phyloP scores from a whole-genome alignment of 2,888 invertebrate species.

The Calameuta filiformis region DNA sequence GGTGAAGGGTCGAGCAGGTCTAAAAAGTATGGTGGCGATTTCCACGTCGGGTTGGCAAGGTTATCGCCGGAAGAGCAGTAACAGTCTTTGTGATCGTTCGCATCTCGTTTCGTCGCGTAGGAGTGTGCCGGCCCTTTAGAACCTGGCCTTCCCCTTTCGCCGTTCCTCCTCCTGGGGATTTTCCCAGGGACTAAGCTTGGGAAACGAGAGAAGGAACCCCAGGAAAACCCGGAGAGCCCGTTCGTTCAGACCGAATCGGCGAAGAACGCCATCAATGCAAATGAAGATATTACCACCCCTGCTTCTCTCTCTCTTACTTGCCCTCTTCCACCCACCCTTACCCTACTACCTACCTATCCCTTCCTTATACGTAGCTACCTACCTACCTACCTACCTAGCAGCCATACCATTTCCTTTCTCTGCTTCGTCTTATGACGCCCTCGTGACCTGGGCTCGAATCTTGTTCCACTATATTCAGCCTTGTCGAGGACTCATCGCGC shows the following conservation, averaged over 20 bases:
- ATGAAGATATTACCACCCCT: constrained; percentile 39
- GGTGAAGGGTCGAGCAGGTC: neutral
- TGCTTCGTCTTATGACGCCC: constrained; percentile 13
- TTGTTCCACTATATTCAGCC: neutral
- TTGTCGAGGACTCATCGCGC: neutral
- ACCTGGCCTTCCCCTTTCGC: neutral
- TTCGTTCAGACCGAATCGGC: constrained; percentile 14
- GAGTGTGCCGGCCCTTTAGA: constrained; percentile 2
- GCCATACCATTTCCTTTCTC: neutral
- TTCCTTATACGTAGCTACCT: neutral
- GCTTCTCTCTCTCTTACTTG: neutral
- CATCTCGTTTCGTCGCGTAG: constrained; percentile 6
- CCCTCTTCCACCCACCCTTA: neutral
- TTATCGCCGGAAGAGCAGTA: neutral
- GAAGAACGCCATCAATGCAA: constrained; percentile 41
- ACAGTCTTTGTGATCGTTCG: constrained; percentile 1
- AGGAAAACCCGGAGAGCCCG: constrained; percentile 14
- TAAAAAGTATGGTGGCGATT: neutral
- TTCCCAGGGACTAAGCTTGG: constrained; percentile 3
- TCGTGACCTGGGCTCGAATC: constrained; percentile 19
- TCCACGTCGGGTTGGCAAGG: neutral
- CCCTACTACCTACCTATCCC: neutral
- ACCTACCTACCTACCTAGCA: neutral
- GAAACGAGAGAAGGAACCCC: constrained; percentile 13
- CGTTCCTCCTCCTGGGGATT: neutral